Percentiles rank a stretch among this genome's conserved stretches.
Evolutionary conservation across 2,888 invertebrate species (phyloP).

Genomic region (Caenorhabditis sulstoni): DNA sequence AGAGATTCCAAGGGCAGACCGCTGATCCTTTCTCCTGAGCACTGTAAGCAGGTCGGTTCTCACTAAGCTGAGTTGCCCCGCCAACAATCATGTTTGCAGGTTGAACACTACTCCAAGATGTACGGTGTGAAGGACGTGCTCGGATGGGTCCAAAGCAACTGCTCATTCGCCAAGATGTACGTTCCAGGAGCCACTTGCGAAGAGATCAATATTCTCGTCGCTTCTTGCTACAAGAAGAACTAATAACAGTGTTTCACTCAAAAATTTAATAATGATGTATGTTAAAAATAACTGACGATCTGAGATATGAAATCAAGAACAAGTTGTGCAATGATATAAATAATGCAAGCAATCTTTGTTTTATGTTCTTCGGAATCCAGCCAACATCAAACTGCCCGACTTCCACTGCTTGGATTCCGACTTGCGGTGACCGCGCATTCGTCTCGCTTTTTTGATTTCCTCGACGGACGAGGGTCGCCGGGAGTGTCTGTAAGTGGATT

Average conservation of each 20-base stretch:
- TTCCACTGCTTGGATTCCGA: constrained; percentile 74
- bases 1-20: constrained; percentile 70
- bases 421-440: constrained; percentile 68
- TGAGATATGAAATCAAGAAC: constrained; percentile 54
- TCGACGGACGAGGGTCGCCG: constrained; percentile 69
- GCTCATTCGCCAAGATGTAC: constrained; percentile 79
- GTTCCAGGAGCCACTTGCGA: constrained; percentile 78
- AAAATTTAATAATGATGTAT: constrained; percentile 57
- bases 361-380: constrained; percentile 67
- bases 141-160: constrained; percentile 75
- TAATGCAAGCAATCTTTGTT: not conserved
- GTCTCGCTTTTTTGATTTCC: constrained; percentile 66
- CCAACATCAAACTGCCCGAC: constrained; percentile 75
- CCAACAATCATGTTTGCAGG: constrained; percentile 64
- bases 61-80: not conserved
- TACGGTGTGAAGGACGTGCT: constrained; percentile 77
- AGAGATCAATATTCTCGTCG: constrained; percentile 79
- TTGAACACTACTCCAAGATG: constrained; percentile 74
- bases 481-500: constrained; percentile 62
- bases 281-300: constrained; percentile 52
- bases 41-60: constrained; percentile 69
- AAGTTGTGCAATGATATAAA: constrained; percentile 44
- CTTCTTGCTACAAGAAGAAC: constrained; percentile 73
- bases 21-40: constrained; percentile 74
- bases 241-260: constrained; percentile 19